Evolutionary conservation across 2,888 invertebrate species (phyloP).

Genomic region (Crioceris asparagi): DNA sequence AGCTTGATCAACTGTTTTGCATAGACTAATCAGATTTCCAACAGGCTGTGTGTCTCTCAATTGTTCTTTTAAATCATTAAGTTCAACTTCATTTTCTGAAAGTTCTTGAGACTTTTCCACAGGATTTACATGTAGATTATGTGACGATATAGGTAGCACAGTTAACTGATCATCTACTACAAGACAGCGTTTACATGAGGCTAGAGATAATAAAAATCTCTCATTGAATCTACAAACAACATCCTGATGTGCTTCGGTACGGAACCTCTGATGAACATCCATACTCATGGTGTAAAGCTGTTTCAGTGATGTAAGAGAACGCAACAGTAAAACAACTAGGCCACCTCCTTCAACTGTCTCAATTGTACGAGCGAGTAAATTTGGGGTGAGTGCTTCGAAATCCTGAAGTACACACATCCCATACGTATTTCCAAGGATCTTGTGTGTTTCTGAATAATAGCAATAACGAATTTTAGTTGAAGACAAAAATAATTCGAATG

Average conservation of each 20-base stretch:
- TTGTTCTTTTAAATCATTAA: slow-evolving; percentile 68
- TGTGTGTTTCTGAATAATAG: slow-evolving; percentile 95
- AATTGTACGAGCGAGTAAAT: slow-evolving; percentile 88
- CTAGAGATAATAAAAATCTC: slow-evolving; percentile 81
- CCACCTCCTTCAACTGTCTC: slow-evolving; percentile 90
- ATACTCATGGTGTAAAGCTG: slow-evolving; percentile 94
- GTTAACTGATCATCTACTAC: slow-evolving; percentile 92
- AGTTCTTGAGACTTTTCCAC: slow-evolving; percentile 45
- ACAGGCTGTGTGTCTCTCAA: slow-evolving; percentile 87
- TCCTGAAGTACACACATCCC: slow-evolving; percentile 75
- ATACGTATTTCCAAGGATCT: slow-evolving; percentile 94
- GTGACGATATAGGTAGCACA: slow-evolving; percentile 85
- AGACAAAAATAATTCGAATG: slow-evolving; percentile 92
- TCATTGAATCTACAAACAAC: slow-evolving; percentile 94
- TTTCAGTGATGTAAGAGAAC: slow-evolving; percentile 75
- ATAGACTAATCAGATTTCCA: slow-evolving; percentile 76
- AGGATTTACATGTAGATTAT: slow-evolving; percentile 70
- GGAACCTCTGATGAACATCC: slow-evolving; percentile 94
- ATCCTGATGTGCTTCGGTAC: slow-evolving; percentile 89
- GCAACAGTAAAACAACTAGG: slow-evolving; percentile 77
- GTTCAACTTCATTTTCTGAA: slow-evolving; percentile 45
- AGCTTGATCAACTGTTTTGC: slow-evolving; percentile 89
- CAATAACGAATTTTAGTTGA: slow-evolving; percentile 95
- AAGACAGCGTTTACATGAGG: slow-evolving; percentile 77
- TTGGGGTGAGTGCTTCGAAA: slow-evolving; percentile 90